These are phyloP conservation scores for Eumaeus atala DNA, from an alignment of 1,140 invertebrate genomes.

Conservation along the genomic window DNA sequence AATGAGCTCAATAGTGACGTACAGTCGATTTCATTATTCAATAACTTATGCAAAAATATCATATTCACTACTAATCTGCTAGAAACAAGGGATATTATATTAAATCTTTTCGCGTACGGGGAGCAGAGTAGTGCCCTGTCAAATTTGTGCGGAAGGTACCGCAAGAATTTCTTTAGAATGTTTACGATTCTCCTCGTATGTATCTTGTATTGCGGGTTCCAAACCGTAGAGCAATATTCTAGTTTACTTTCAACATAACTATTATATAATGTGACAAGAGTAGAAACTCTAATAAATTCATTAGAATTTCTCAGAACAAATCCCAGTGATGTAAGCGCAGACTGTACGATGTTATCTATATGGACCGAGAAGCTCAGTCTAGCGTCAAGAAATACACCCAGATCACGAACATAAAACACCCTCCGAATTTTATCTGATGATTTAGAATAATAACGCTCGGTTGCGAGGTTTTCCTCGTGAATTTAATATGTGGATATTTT, in stretches of 20 bases:
- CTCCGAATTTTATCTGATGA: not conserved
- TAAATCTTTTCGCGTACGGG: not conserved
- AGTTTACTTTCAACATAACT: conserved; percentile 19
- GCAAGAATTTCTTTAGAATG: conserved; percentile 14
- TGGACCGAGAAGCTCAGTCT: conserved; percentile 1
- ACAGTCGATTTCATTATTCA: conserved; percentile 13
- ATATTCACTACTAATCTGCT: not conserved
- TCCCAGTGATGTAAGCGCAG: conserved; percentile 12
- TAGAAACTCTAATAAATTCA: conserved; percentile 15
- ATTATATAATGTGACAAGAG: conserved; percentile 16
- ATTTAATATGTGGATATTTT: not conserved
- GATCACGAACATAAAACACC: not conserved
- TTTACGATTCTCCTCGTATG: conserved; percentile 15
- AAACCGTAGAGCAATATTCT: conserved; percentile 22
- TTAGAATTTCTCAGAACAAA: conserved; percentile 14
- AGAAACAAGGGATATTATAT: not conserved
- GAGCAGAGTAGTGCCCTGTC: not conserved
- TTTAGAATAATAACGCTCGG: not conserved
- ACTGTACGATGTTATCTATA: conserved; percentile 12
- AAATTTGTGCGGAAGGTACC: not conserved
- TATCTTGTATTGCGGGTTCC: conserved; percentile 14
- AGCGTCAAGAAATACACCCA: not conserved
- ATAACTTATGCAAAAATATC: conserved; percentile 2
- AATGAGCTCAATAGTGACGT: not conserved
- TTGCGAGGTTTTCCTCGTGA: not conserved